Base-by-base conservation (phyloP, 2,797 vertebrate genomes). In the Onychomys arenicola region DNA sequence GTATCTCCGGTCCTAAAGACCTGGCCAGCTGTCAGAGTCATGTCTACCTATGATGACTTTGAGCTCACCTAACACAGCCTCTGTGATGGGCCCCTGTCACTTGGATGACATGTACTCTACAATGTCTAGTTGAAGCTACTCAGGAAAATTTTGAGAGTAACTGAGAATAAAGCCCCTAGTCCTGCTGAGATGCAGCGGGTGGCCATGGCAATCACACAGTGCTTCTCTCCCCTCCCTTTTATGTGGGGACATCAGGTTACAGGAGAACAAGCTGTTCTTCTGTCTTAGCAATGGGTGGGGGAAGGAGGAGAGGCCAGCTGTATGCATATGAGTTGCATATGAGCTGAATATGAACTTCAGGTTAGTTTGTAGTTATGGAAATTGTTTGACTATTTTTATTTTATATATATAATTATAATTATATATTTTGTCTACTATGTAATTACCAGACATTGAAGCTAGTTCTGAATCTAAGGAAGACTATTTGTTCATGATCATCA, bases 221-320 rank as follows among this genome's bases (percentile, higher is more conserved):
- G 88, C 73, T 82, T 95, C 90, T 95, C 59, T 92, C 81, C 75
- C 93, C 88, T 93, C 84, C 93, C 90, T 88, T 87, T 96, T 94
- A 97, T 96, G 84, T 96, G 95, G 96, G 93, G 73, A 98, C 95
- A 97, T 97, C 96, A 96, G 92, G 95, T 95, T 98, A 96, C 95
- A 97, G 96, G 59, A 90, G 96, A 97, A 96, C 96, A 97, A 85
- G 90, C 96, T 97, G 96, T 97, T 97, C 80, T 96, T 90, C 94
- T 97, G 59, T 90, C 96, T 97, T 92, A 96, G 95, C 96, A 93
- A 96, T 96, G 92, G 83, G 46, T 37, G 80, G 63, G 95, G 84
- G 88, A 83, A 90, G 95, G 92, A 75, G 78, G 43, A 80, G 80
- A 95, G 90, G 83, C 76, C 97, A 98, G 96, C 92, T 96, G 93